These are phyloP conservation scores for Nasua narica DNA, from an alignment of 2,797 vertebrate species.

Conservation along the genomic window DNA sequence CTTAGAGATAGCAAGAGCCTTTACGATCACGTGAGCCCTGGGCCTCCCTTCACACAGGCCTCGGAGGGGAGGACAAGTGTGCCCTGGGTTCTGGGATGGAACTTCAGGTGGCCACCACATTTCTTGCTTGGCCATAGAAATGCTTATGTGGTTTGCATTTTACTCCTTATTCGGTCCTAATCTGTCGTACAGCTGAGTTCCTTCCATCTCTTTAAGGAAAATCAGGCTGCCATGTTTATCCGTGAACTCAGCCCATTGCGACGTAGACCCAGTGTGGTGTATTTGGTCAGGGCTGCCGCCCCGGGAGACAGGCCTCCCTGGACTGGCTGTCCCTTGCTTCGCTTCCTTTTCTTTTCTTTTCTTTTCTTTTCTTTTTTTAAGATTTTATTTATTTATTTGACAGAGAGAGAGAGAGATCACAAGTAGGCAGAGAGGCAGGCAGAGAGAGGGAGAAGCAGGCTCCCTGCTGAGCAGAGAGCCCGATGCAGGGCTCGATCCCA, in stretches of 20 bases:
- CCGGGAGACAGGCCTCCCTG: not conserved
- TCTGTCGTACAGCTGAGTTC: not conserved
- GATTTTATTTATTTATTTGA: too few species aligned
- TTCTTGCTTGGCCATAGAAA: not conserved
- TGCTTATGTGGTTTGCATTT: rapidly evolving
- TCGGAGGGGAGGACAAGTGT: not conserved
- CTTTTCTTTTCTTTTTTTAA: too few species aligned
- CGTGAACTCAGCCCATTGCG: not conserved
- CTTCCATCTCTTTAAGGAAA: not conserved
- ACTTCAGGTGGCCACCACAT: not conserved
- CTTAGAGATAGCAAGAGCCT: conserved; percentile 48
- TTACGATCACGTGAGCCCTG: not conserved
- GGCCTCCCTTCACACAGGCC: not conserved
- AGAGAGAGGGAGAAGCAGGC: too few species aligned
- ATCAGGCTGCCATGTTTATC: not conserved
- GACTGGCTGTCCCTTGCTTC: not conserved
- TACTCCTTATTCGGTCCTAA: not conserved
- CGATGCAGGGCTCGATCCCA: too few species aligned
- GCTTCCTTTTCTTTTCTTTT: too few species aligned
- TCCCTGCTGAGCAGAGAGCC: too few species aligned
- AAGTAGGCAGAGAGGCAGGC: too few species aligned
- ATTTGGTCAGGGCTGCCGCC: not conserved
- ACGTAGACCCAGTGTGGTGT: not conserved
- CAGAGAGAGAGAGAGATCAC: too few species aligned
- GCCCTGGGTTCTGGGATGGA: not conserved